Evolutionary conservation across 2,888 invertebrate genomes (phyloP).

Genomic region (Drosophila koepferae): DNA sequence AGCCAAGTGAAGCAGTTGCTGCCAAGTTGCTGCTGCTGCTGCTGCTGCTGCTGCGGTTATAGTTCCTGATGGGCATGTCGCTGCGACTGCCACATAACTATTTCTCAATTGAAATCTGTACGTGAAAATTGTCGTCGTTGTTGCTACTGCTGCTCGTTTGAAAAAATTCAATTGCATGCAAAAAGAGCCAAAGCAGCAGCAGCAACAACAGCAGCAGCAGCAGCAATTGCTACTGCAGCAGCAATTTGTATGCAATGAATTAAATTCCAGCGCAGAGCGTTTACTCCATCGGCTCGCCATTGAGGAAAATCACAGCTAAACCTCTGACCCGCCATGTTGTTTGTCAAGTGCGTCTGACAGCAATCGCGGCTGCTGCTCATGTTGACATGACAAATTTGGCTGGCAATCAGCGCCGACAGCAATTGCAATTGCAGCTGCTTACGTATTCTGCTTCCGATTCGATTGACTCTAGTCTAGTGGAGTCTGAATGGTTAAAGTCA

Average conservation of each 20-base stretch:
- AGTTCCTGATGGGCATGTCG: constrained; percentile 24
- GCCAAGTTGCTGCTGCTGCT: constrained; percentile 17
- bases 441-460: neutral
- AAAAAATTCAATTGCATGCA: constrained; percentile 7
- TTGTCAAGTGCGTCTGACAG: constrained; percentile 69
- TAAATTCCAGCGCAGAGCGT: constrained; percentile 65
- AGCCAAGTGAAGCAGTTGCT: constrained; percentile 38
- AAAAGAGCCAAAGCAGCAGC: neutral
- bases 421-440: constrained; percentile 4
- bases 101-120: constrained; percentile 78
- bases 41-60: constrained; percentile 8
- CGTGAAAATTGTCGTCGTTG: constrained; percentile 68
- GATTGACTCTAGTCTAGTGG: neutral
- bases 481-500: neutral
- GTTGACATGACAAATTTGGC: constrained; percentile 71
- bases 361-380: constrained; percentile 24
- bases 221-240: constrained; percentile 48
- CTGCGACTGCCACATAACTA: constrained; percentile 66
- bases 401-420: constrained; percentile 16
- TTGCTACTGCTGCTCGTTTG: constrained; percentile 21
- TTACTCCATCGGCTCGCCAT: constrained; percentile 71
- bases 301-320: constrained; percentile 73
- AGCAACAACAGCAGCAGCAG: neutral
- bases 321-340: constrained; percentile 70
- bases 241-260: constrained; percentile 74